A percentile compares a stretch with the other conserved stretches of the same genome.
Conservation (phyloP, 1,140 invertebrate species). For the Caenorhabditis latens region DNA sequence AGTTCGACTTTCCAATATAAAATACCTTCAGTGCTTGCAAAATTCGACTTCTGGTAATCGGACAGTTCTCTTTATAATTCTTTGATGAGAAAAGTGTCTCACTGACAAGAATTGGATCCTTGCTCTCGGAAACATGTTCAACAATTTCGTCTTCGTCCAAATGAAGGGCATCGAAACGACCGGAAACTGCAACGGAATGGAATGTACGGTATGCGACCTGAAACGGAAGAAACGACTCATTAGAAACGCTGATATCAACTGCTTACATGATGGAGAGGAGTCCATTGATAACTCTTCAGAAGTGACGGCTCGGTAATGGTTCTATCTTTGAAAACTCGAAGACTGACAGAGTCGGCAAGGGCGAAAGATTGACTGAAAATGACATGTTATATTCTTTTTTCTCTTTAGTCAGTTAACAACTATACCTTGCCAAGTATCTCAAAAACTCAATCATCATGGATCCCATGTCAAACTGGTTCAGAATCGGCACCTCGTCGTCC, state of each 20-base stretch:
- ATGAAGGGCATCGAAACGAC: slow-evolving; percentile 59
- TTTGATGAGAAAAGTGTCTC: slow-evolving; percentile 1
- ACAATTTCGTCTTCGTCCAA: background rate
- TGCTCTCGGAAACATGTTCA: slow-evolving; percentile 35
- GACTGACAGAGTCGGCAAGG: background rate
- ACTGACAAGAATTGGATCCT: slow-evolving; percentile 56
- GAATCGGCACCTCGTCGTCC: background rate
- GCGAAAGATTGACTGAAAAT: slow-evolving; percentile 55
- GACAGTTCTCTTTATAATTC: slow-evolving; percentile 5
- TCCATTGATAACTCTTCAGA: slow-evolving; percentile 15
- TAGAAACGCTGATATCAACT: background rate
- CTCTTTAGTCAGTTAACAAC: background rate
- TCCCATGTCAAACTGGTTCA: background rate
- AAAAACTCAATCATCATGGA: slow-evolving; percentile 44
- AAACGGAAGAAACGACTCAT: background rate
- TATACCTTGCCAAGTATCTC: slow-evolving; percentile 56
- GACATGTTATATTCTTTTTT: background rate
- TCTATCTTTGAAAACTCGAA: slow-evolving; percentile 10
- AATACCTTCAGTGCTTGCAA: slow-evolving; percentile 22
- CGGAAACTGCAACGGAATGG: slow-evolving; percentile 54
- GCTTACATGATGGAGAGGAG: slow-evolving; percentile 19
- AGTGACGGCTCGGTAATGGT: slow-evolving; percentile 14
- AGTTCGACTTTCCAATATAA: too few relatives aligned
- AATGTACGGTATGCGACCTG: slow-evolving; percentile 61
- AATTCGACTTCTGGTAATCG: background rate